phyloP scores from a whole-genome alignment of 2,113 vertebrate species.

The Hiodon tergisus region DNA sequence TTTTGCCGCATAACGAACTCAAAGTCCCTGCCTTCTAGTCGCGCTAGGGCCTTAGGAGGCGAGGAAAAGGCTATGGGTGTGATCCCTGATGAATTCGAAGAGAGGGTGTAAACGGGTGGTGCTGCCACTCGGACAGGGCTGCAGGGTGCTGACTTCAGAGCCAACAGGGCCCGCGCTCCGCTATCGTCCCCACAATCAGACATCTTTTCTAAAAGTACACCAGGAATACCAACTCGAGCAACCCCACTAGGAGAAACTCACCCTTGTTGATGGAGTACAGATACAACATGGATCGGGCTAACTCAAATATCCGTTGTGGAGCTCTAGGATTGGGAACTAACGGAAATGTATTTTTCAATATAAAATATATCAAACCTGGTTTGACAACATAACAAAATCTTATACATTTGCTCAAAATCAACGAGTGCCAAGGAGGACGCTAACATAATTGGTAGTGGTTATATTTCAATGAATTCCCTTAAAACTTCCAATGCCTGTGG shows the following conservation, averaged over 20 bases:
- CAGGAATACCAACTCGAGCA: slow-evolving; percentile 35
- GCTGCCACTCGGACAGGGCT: slow-evolving; percentile 70
- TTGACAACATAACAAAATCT: too few species aligned
- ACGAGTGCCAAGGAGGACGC: too few species aligned
- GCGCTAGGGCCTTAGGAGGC: slow-evolving; percentile 59
- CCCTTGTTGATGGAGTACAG: slow-evolving; percentile 54
- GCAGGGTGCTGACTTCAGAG: slow-evolving; percentile 80
- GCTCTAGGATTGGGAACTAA: slow-evolving; percentile 13
- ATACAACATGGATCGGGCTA: slow-evolving; percentile 63
- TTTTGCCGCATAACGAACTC: slow-evolving; percentile 95
- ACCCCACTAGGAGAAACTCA: slow-evolving; percentile 49
- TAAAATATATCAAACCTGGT: background rate
- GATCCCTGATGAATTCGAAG: slow-evolving; percentile 41
- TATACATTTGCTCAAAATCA: too few species aligned
- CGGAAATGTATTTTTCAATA: background rate
- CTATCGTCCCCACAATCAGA: slow-evolving; percentile 85
- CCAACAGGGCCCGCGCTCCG: slow-evolving; percentile 79
- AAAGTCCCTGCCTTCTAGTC: slow-evolving; percentile 77
- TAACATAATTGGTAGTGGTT: too few species aligned
- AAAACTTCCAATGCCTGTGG: too few species aligned
- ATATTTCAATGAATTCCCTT: too few species aligned
- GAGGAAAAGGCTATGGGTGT: slow-evolving; percentile 52
- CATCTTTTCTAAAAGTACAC: slow-evolving; percentile 56
- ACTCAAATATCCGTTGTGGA: slow-evolving; percentile 45
- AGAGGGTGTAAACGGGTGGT: slow-evolving; percentile 52